Percentiles rank a stretch among this genome's conserved stretches.
Evolutionary conservation across 2,113 vertebrate genomes (phyloP).

Genomic region (Plotosus lineatus): DNA sequence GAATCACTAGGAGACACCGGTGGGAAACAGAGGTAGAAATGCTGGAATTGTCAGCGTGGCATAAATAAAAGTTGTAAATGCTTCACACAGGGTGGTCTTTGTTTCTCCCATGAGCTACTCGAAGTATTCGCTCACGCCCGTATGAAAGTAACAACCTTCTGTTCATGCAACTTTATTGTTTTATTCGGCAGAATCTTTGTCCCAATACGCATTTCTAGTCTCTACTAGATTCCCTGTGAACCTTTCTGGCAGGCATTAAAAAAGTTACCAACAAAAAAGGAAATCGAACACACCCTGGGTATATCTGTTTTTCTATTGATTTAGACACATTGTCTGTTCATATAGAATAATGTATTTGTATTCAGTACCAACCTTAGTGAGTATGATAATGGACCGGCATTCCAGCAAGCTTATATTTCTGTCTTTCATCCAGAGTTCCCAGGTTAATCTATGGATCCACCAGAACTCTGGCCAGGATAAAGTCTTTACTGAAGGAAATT

Average conservation of each 20-base stretch:
- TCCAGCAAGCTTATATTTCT: not conserved
- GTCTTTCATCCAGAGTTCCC: not conserved
- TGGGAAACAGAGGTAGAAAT: not conserved
- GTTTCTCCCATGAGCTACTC: slow-evolving; percentile 7
- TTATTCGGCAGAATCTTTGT: not conserved
- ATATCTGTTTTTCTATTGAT: not conserved
- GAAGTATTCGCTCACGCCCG: not conserved
- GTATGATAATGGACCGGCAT: not conserved
- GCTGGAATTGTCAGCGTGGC: not conserved
- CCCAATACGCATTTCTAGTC: not conserved
- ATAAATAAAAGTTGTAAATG: slow-evolving; percentile 18
- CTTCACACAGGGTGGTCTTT: not conserved
- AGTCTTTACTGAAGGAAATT: not conserved
- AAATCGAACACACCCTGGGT: not conserved
- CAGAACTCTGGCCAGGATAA: not conserved
- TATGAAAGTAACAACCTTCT: slow-evolving; percentile 10
- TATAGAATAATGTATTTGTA: not conserved
- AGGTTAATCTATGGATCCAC: not conserved
- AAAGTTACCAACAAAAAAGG: not conserved
- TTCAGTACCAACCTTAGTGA: not conserved
- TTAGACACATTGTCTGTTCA: not conserved
- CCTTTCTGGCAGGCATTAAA: not conserved
- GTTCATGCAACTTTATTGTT: not conserved
- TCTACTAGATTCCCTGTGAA: not conserved
- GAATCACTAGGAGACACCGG: not conserved